Evolutionary conservation across 2,113 vertebrate genomes (phyloP), one percentile per base, ranked within the genome.

Genomic region (Cyanistes caeruleus): DNA sequence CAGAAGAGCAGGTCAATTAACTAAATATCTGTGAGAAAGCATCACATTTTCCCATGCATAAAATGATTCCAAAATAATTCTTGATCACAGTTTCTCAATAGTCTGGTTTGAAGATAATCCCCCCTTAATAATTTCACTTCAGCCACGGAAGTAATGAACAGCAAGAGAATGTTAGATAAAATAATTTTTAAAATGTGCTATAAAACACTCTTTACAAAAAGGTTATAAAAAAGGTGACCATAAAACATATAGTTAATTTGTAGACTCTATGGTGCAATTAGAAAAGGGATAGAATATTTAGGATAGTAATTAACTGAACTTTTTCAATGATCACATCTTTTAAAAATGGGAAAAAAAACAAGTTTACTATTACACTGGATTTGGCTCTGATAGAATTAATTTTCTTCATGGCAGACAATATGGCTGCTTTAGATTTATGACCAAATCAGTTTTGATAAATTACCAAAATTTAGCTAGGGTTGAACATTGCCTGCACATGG

Each of bases 41-140:
- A n/a, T 41, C 24, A 68, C 2, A 67, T 55, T 75, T 92, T 55
- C 10, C 3, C 7, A 55, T 15, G 3, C 5, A 51, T 17, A 13
- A 63, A 52, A 30, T 1, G 0, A 19, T 4, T 1, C 1, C 5
- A 15, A 56, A 58, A 44, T 49, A 58, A 48, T 15, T 87, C 31
- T 14, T 51, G 2, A 43, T 87, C 7, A 25, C 0, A 0, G 0
- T 59, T 87, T 70, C 16, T 63, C 15, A 35, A 1, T 55, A 59
- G 67, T 75, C 14, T 67, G 2, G 13, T 63, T 46, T 62, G 7
- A 84, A 78, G 11, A 73, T 19, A 15, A 46, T 77, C 93, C 64
- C 5, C 14, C 16, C 7, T 3, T 20, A 15, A 8, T 30, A 46
- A 70, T 65, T 78, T 90, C 31, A 69, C 5, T 65, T 80, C 27